Conservation (phyloP, 2,888 invertebrate species). For the Eledone cirrhosa region DNA sequence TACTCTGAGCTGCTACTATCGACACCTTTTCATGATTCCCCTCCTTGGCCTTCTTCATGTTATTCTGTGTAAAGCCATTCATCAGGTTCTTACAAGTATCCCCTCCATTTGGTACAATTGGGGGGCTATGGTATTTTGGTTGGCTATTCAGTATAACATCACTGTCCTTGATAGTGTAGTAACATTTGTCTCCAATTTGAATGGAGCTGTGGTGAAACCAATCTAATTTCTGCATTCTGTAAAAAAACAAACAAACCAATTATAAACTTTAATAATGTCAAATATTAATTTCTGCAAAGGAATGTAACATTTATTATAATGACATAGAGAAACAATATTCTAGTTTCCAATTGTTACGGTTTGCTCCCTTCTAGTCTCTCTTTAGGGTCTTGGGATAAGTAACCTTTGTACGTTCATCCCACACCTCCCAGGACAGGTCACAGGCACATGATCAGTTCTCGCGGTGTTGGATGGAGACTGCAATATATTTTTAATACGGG, state of each 20-base stretch:
- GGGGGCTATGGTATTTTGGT: constrained; percentile 42
- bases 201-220: constrained; percentile 87
- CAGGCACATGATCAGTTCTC: too few relatives aligned
- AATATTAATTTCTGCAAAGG: too few relatives aligned
- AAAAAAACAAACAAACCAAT: constrained; percentile 39
- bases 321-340: too few relatives aligned
- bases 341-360: too few relatives aligned
- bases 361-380: too few relatives aligned
- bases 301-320: too few relatives aligned
- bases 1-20: constrained; percentile 9
- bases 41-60: constrained; percentile 12
- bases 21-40: constrained; percentile 22
- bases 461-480: too few relatives aligned
- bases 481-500: too few relatives aligned
- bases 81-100: constrained; percentile 17
- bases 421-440: too few relatives aligned
- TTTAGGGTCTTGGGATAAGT: too few relatives aligned
- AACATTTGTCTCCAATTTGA: constrained; percentile 88
- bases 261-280: background rate
- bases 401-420: too few relatives aligned
- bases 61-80: background rate
- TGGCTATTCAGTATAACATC: constrained; percentile 73
- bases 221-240: constrained; percentile 79
- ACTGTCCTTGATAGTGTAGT: constrained; percentile 79
- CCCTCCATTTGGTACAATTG: constrained; percentile 37